Base-by-base conservation (phyloP, 2,113 vertebrate genomes). In the Eptesicus fuscus region DNA sequence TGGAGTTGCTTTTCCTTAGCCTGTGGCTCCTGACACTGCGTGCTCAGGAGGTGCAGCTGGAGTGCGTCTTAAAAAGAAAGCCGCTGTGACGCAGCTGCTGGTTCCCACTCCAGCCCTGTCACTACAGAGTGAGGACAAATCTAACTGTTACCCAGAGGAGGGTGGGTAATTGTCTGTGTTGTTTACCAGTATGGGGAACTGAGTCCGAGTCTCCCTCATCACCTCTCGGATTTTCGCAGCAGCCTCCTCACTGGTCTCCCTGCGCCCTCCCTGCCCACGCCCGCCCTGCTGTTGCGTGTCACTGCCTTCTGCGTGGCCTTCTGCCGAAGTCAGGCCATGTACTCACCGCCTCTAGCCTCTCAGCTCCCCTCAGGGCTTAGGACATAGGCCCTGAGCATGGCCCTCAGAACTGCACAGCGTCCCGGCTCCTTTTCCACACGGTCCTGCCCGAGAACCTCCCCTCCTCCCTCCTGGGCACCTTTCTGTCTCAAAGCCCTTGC, bases 251-350 rank as follows among this genome's bases (percentile, higher is more conserved):
- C 76, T n/a, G 53, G 28, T 18, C 10, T 16, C 14, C n/a, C 59
- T 22, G 28, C 2, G 8, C 59, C 28, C 4, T 0, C 44, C 47
- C 23, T 32, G 4, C 53, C 51, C 2, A 0, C 0, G 1, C 25
- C 11, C 4, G 3, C 35, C 42, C 8, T 18, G 5, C 30, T 10
- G 2, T 30, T 30, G 49, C 59, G 32, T 25, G 25, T 76, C 5
- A 1, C 59, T 22, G 4, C n/a, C 4, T 4, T 35, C 32, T 28
- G 30, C 7, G 32, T 16, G 61, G 25, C 25, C 28, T 59, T 42
- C 9, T 10, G 71, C 7, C 35, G 49, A 53, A 28, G 18, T 14
- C 37, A 28, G 8, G 12, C 10, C 11, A 2, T 35, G 73, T 11
- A 0, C 18, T n/a, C 13, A 63, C 0, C 0, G 5, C 20, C 18